Base-by-base conservation (phyloP, 2,888 invertebrate species). In the Drosophila acutilabella region DNA sequence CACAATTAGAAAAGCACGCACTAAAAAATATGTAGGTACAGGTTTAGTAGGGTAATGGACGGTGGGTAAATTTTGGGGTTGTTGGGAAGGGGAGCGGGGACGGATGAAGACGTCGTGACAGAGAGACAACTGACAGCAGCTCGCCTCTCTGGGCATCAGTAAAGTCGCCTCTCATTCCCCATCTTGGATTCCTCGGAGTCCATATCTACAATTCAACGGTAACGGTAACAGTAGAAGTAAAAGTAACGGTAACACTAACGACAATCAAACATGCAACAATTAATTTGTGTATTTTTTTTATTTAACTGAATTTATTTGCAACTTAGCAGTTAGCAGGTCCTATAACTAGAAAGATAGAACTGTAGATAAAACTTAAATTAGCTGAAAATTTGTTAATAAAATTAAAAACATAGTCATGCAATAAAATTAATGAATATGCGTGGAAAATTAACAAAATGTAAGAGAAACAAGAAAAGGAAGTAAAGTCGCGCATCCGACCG, bases 251-350 rank as follows among this genome's bases (percentile, higher is more conserved):
- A 53, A 58, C 74, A 65, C 64, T 70, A 74, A 70, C 44, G 59
- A 45, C 76, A 78, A 58, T 51, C 57, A 70, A 45, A 75, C 77
- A 77, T 77, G 75, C 77, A 74, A 71, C 61, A 64, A 61, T 47
- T 20, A 41, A 20, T 64, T 48, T 52, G 42, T 30, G 61, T 69
- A 38, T 41, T 47, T 30, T 66, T 69, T 42, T 45, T 65, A 59
- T 18, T 51, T 23, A 36, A n/a, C 54, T 48, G 47, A 10, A 52
- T 56, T 44, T 51, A 45, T 23, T 41, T 50, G 23, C 36, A 42
- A 54, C 45, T 45, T 53, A 47, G 64, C 45, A 53, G 16, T 14
- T 56, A 61, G 54, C 48, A n/a, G 7, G 16, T 38, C 47, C 23
- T 36, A 45, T 14, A 10, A 20, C 14, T 54, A 20, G 44, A 20